Percentiles rank a stretch among this genome's conserved stretches.
These are phyloP conservation scores for Rhorus exstirpatorius DNA, from an alignment of 2,888 invertebrate species.

Conservation along the genomic window DNA sequence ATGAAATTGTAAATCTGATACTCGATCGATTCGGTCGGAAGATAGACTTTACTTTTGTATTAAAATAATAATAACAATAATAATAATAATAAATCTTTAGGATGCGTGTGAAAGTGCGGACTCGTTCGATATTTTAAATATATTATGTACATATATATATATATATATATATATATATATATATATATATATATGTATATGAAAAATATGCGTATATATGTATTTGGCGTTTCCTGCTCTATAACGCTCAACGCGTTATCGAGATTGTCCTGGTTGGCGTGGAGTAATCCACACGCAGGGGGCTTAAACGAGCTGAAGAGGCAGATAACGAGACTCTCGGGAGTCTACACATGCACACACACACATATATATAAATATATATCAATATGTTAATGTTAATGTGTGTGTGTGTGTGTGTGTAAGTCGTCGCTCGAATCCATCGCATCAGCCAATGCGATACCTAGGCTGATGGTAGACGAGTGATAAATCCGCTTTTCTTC, in stretches of 20 bases:
- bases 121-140: not conserved
- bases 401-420: not conserved
- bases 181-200: not conserved
- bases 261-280: slow-evolving; percentile 74
- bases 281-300: slow-evolving; percentile 56
- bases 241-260: slow-evolving; percentile 73
- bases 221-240: slow-evolving; percentile 6
- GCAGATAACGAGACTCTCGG: slow-evolving; percentile 68
- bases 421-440: slow-evolving; percentile 3
- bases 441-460: not conserved
- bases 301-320: slow-evolving; percentile 64
- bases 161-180: not conserved
- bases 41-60: not conserved
- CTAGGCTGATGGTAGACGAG: not conserved
- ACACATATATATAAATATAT: not conserved
- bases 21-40: too few relatives aligned
- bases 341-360: not conserved
- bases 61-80: not conserved
- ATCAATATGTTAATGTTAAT: not conserved
- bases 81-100: not conserved
- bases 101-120: not conserved
- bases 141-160: not conserved
- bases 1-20: too few relatives aligned
- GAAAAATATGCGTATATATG: slow-evolving; percentile 11
- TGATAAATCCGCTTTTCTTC: slow-evolving; percentile 24